Percentiles rank a stretch among this genome's conserved stretches.
phyloP scores from a whole-genome alignment of 2,113 vertebrate genomes.

The Silurus glanis region DNA sequence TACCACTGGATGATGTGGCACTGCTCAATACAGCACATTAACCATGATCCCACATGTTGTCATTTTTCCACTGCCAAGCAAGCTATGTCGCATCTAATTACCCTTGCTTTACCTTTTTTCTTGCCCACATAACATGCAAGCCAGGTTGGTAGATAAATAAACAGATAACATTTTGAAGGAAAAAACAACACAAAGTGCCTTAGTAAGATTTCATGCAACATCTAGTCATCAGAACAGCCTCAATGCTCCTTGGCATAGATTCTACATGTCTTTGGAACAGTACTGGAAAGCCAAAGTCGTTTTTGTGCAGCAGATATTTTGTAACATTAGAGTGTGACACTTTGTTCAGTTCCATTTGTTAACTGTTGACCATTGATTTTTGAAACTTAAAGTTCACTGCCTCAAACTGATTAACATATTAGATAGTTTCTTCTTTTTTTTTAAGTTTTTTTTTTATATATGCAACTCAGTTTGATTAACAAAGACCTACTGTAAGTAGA shows the following conservation, averaged over 20 bases:
- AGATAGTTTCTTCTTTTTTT: too few species aligned
- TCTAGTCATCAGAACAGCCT: background rate
- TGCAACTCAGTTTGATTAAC: too few species aligned
- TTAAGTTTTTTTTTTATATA: too few species aligned
- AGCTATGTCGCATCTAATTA: background rate
- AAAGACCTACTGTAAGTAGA: too few species aligned
- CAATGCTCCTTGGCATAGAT: background rate
- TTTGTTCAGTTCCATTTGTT: too few species aligned
- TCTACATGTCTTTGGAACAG: background rate
- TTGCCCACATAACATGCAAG: conserved; percentile 1
- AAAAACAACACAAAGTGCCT: background rate
- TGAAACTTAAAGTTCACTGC: too few species aligned
- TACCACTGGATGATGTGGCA: background rate
- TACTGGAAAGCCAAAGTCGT: background rate
- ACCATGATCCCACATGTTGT: conserved; percentile 3
- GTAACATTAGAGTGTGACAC: too few species aligned
- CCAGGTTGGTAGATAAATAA: background rate
- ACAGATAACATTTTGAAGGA: background rate
- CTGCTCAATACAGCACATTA: background rate
- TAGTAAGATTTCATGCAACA: background rate
- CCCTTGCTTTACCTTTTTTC: background rate
- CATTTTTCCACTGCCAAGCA: conserved; percentile 1
- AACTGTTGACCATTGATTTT: too few species aligned
- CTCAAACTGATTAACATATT: too few species aligned
- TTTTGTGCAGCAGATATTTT: too few species aligned